Evolutionary conservation across 2,113 vertebrate species (phyloP), one percentile per base, ranked within the genome.

Genomic region (Labrus mixtus): DNA sequence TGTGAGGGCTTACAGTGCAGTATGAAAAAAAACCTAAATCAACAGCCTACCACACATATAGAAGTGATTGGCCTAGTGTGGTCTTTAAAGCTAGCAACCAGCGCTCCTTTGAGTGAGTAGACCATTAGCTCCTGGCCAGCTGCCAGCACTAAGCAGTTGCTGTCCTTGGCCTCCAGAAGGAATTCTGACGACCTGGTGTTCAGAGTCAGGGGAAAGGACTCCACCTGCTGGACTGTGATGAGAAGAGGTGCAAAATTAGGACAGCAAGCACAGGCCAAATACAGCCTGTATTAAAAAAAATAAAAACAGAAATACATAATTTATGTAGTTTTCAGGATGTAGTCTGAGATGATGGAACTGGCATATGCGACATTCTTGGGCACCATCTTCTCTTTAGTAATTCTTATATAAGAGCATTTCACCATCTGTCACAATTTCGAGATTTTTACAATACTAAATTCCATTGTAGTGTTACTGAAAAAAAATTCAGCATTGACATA

Each of bases 21-120:
- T 48, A 19, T 48, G 7, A 41, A 8, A 41, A 1, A 33, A 33
- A 41, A 41, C 10, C 39, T 10, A 8, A 41, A 33, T 16, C 12
- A 46, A 10, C 3, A 50, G 12, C 93, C 87, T 87, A 96, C 97
- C 96, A 96, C 94, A 89, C 93, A 94, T 64, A 94, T n/a, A 13
- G 95, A 93, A 0, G 92, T 76, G 73, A 95, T 94, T n/a, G 94
- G 89, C 78, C 85, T 72, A 1, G 76, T 91, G 68, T 98, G 96
- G 74, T 97, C 95, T 80, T 93, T 89, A 86, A 96, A 96, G 79
- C 41, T 62, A 8, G 93, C 90, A 36, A 97, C 65, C 25, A 91
- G 70, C 46, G 67, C 78, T 68, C 95, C 95, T 66, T 92, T 94
- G 50, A 95, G 78, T 60, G 93, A 95, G 79, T 84, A 90, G 3